Evolutionary conservation across 2,797 vertebrate genomes (phyloP).

Genomic region (Poeciliopsis paucimaculata): DNA sequence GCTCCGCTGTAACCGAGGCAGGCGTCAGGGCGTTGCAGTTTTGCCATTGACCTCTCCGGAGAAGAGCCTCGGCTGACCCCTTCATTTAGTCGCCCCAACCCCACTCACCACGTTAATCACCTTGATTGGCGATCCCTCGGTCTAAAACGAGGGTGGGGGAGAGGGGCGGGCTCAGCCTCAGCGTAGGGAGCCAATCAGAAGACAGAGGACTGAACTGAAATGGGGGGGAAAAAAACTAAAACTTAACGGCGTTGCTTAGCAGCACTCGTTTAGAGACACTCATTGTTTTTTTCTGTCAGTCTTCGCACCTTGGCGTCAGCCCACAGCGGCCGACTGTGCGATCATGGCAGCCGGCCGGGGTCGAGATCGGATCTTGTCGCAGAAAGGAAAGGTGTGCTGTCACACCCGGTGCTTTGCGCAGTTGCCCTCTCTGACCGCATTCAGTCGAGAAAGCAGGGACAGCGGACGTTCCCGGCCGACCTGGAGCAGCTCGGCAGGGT

Average conservation of each 20-base stretch:
- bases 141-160: conserved; percentile 60
- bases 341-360: conserved; percentile 39
- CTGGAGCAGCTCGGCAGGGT: conserved; percentile 33
- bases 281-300: conserved; percentile 57
- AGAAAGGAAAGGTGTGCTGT: conserved; percentile 17
- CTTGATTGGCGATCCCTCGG: conserved; percentile 74
- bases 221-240: conserved; percentile 22
- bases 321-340: conserved; percentile 48
- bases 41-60: conserved; percentile 72
- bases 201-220: conserved; percentile 70
- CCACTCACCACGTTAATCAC: conserved; percentile 70
- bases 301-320: conserved; percentile 55
- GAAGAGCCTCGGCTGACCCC: conserved; percentile 74
- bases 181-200: conserved; percentile 77
- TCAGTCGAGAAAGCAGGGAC: conserved; percentile 59
- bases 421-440: conserved; percentile 57
- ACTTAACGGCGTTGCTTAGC: conserved; percentile 50
- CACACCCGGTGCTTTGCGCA: conserved; percentile 68
- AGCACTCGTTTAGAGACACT: conserved; percentile 64
- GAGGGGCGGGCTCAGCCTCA: conserved; percentile 72
- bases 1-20: conserved; percentile 87
- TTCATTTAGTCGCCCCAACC: conserved; percentile 75
- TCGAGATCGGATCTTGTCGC: conserved; percentile 30
- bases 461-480: conserved; percentile 44
- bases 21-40: conserved; percentile 61